Evolutionary conservation across 2,113 vertebrate species (phyloP), one percentile per base, ranked within the genome.

Genomic region (Tetraodon nigroviridis): DNA sequence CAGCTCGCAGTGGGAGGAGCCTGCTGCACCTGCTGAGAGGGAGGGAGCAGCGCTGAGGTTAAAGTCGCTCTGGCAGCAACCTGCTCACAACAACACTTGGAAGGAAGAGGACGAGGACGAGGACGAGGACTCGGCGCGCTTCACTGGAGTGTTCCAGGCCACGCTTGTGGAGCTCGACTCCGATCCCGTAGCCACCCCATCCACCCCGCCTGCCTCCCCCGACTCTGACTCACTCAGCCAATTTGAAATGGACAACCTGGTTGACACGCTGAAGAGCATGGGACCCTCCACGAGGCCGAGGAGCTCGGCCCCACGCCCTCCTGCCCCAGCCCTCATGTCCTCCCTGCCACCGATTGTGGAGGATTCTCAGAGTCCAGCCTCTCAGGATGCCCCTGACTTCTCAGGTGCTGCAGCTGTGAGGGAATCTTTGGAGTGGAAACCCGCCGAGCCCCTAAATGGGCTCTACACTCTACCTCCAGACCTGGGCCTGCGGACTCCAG

Each of bases 231-330:
- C 85, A 32, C 63, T 71, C 54, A 71, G 85, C 58, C 78, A 69
- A 17, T 73, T 52, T 16, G 92, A 98, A 41, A 93, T 99, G 91
- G 93, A 97, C 37, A 89, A 65, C 18, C 90, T 96, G 0, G 87
- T 94, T 78, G 94, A 95, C 64, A 95, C 93, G 0, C 87, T 99
- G 17, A 92, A 92, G 66, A 94, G 74, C 84, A 94, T 98, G 92
- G 93, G 92, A 12, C 86, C 92, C 37, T 86, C 92, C 0, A 70
- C 92, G 60, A 90, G 79, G 17, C 85, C 79, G 0, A 89, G 92
- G 49, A 63, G 60, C 24, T 54, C 17, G 0, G 29, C 45, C n/a
- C 5, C 81, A 0, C 90, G 92, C 0, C 77, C 78, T 0, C 70
- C 79, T 0, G 61, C 89, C 0, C 78, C 85, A 1, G 22, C 53